Evolutionary conservation across 2,113 vertebrate genomes (phyloP), one percentile per base, ranked within the genome.

Genomic region (Peucedramus taeniatus): DNA sequence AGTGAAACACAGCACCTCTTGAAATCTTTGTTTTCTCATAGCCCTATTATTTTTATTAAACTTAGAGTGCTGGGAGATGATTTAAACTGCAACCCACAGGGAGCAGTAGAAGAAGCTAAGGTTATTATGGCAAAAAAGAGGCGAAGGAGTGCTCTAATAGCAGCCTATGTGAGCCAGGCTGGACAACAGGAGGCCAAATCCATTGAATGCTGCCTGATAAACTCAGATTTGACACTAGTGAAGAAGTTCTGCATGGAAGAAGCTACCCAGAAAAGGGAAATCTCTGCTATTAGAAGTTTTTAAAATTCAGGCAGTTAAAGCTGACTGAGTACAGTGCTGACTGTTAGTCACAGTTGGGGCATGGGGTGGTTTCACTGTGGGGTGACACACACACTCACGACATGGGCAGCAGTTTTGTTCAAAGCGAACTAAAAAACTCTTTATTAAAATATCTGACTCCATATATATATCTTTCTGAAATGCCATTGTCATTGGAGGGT

Each of bases 311-410:
- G 31, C 33, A 22, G n/a, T 59, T 30, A 5, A 3, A 44, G 40
- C 54, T 85, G 70, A 56, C 30, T 0, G 4, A 49, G 33, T 19
- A 2, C 20, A 44, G 35, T 0, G 0, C 26, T 68, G 49, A 4
- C 30, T 53, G 15, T 28, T 59, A 21, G 51, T 60, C 13, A 2
- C 5, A 2, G 28, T 11, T 30, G 18, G 31, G 47, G 24, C 12
- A 4, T 27, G 50, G n/a, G 6, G 0, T n/a, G n/a, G n/a, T n/a
- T n/a, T n/a, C n/a, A n/a, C n/a, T n/a, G n/a, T n/a, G n/a, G n/a
- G n/a, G n/a, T n/a, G n/a, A n/a, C n/a, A n/a, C n/a, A n/a, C n/a
- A n/a, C n/a, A n/a, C n/a, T n/a, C n/a, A n/a, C n/a, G n/a, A n/a
- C n/a, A n/a, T n/a, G n/a, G n/a, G n/a, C n/a, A n/a, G n/a, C n/a